These are phyloP conservation scores for Drosophila sechellia DNA, from an alignment of 1,140 invertebrate species.

Conservation along the genomic window DNA sequence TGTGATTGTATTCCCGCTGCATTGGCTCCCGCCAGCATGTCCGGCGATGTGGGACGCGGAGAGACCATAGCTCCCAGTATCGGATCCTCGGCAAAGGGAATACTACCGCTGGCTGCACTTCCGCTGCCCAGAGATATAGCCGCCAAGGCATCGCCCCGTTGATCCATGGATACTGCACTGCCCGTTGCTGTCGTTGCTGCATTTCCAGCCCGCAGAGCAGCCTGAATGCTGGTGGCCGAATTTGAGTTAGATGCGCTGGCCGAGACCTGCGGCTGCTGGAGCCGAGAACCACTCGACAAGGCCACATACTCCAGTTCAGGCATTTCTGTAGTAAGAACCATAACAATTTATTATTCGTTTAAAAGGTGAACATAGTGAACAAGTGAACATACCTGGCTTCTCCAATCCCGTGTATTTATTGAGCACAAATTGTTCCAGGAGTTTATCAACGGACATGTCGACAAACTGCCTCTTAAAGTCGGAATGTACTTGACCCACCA, in stretches of 20 bases:
- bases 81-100: constrained; percentile 71
- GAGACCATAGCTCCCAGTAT: constrained; percentile 59
- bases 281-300: constrained; percentile 58
- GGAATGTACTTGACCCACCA: constrained; percentile 93
- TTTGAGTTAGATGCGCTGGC: constrained; percentile 73
- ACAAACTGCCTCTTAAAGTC: constrained; percentile 96
- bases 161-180: constrained; percentile 70
- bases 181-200: constrained; percentile 44
- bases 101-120: constrained; percentile 69
- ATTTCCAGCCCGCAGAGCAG: constrained; percentile 56
- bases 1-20: constrained; percentile 22
- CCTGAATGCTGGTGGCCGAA: constrained; percentile 76
- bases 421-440: constrained; percentile 95
- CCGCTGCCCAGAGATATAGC: constrained; percentile 71
- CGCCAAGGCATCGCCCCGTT: constrained; percentile 63
- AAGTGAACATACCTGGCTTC: constrained; percentile 89
- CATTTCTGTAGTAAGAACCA: constrained; percentile 57
- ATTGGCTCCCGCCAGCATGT: constrained; percentile 46
- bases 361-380: no score
- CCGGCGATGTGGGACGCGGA: constrained; percentile 74
- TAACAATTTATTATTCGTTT: no score
- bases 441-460: constrained; percentile 95
- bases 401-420: constrained; percentile 96
- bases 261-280: constrained; percentile 65
- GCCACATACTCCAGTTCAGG: constrained; percentile 74